Evolutionary conservation across 2,888 invertebrate genomes (phyloP).

Genomic region (Proisotoma minuta): DNA sequence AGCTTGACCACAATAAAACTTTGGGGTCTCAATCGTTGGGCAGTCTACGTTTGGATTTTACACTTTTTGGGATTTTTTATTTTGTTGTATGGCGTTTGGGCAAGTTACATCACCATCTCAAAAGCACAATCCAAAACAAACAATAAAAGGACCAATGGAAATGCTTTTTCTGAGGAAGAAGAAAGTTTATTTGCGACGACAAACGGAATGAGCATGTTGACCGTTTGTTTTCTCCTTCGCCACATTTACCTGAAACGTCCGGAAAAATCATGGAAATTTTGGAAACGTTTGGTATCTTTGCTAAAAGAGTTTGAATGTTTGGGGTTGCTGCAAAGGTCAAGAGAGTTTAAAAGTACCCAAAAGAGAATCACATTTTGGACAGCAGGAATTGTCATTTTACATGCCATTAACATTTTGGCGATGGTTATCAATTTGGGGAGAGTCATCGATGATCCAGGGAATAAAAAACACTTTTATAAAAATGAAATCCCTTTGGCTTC

Average conservation of each 20-base stretch:
- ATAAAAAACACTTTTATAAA: too few relatives aligned
- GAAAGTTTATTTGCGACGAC: not conserved
- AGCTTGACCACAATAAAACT: not conserved
- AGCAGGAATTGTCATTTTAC: not conserved
- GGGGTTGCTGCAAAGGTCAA: not conserved
- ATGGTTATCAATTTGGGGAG: too few relatives aligned
- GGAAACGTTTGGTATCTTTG: not conserved
- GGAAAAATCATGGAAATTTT: not conserved
- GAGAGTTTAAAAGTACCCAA: not conserved
- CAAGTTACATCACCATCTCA: not conserved
- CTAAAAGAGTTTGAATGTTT: not conserved
- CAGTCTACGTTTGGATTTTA: not conserved
- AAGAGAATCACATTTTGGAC: not conserved
- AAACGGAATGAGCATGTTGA: not conserved
- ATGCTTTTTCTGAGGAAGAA: not conserved
- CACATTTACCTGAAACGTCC: not conserved
- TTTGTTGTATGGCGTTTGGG: not conserved
- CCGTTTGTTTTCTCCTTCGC: not conserved
- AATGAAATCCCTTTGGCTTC: too few relatives aligned
- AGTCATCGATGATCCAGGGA: too few relatives aligned
- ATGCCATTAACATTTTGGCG: not conserved
- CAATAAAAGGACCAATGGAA: too few relatives aligned
- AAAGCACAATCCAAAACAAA: not conserved
- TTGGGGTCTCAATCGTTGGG: not conserved
- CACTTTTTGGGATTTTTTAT: not conserved